phyloP scores from a whole-genome alignment of 1,140 invertebrate species.

The Bactericera cockerelli region DNA sequence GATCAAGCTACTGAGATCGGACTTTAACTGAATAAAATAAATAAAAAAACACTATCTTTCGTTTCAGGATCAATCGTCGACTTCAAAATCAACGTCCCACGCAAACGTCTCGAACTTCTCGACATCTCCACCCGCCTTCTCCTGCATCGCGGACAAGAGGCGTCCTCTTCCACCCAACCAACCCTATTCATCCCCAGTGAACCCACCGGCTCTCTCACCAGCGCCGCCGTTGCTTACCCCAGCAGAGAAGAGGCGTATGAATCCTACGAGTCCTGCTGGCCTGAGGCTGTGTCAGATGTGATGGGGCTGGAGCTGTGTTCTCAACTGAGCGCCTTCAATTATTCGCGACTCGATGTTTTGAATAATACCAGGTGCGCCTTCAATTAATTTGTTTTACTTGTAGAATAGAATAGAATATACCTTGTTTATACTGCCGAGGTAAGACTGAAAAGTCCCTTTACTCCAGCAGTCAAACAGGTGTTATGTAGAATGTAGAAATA shows the following conservation, averaged over 20 bases:
- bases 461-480: no score
- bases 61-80: background rate
- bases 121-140: background rate
- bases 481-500: no score
- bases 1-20: no score
- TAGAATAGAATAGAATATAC: no score
- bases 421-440: no score
- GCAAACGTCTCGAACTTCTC: background rate
- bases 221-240: background rate
- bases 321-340: background rate
- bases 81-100: conserved; percentile 3
- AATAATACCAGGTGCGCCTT: no score
- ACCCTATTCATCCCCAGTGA: no score
- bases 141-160: background rate
- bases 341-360: background rate
- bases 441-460: no score
- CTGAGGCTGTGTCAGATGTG: background rate
- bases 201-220: background rate
- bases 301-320: background rate
- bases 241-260: background rate
- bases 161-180: no score
- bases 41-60: no score
- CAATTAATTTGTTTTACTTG: no score
- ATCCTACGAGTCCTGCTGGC: background rate
- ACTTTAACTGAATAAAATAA: no score